These are phyloP conservation scores for Leptinotarsa lineolata DNA, from an alignment of 1,140 invertebrate species.

Conservation along the genomic window DNA sequence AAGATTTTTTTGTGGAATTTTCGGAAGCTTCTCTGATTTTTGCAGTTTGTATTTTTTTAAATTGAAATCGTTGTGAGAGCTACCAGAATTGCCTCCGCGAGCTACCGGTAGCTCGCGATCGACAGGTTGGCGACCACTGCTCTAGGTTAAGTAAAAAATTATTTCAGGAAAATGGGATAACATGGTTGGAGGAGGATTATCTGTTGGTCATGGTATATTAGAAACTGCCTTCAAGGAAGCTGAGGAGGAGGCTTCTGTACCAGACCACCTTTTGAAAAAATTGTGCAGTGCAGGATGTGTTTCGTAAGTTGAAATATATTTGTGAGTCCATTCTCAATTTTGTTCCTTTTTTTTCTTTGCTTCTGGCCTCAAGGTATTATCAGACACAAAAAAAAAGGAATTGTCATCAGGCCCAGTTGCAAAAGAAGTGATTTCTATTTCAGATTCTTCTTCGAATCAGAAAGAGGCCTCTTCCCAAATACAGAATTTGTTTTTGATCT, in stretches of 20 bases:
- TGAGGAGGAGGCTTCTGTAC: constrained; percentile 89
- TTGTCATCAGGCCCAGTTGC: too few species aligned
- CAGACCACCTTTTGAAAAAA: constrained; percentile 72
- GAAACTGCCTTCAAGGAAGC: constrained; percentile 93
- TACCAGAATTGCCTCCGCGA: too few species aligned
- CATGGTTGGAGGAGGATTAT: constrained; percentile 91
- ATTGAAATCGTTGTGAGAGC: too few species aligned
- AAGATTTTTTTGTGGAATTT: too few species aligned
- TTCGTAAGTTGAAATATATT: constrained; percentile 61
- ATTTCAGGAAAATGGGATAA: constrained; percentile 82
- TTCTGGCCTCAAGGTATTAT: too few species aligned
- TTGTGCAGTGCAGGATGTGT: constrained; percentile 81
- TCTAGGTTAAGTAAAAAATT: not conserved
- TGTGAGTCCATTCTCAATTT: too few species aligned
- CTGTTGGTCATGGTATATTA: constrained; percentile 82
- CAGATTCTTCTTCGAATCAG: constrained; percentile 89
- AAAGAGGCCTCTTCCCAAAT: constrained; percentile 89
- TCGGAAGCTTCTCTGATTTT: too few species aligned
- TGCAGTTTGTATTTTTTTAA: too few species aligned
- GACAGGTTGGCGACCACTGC: too few species aligned
- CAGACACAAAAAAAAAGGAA: too few species aligned
- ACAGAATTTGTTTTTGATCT: constrained; percentile 95
- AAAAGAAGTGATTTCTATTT: constrained; percentile 15
- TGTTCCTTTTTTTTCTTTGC: too few species aligned
- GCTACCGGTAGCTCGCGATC: too few species aligned